Conservation (phyloP, 2,113 vertebrate species). For the Limanda limanda region DNA sequence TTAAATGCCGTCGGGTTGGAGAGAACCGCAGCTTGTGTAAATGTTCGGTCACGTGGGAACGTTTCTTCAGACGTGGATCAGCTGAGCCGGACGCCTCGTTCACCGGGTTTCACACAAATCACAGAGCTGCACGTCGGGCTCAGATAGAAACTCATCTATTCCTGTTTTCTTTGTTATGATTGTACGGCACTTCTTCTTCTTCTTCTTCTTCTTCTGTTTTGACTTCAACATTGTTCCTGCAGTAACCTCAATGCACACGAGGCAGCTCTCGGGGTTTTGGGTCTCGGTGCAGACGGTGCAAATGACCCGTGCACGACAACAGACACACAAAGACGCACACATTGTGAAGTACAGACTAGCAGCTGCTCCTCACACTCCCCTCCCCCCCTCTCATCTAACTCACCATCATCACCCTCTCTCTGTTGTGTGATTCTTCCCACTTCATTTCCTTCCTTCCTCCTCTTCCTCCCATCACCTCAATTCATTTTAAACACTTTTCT, state of each 20-base stretch:
- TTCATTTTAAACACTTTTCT: neutral
- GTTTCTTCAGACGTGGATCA: too few species aligned
- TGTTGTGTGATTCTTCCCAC: conserved; percentile 21
- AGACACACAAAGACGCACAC: conserved; percentile 7
- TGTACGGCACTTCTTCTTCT: too few species aligned
- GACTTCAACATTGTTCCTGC: neutral
- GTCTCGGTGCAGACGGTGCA: conserved; percentile 5
- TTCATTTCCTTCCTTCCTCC: neutral
- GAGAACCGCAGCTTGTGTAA: neutral
- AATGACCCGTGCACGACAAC: neutral
- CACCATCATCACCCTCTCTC: conserved; percentile 2
- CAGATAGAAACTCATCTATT: too few species aligned
- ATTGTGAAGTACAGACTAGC: conserved; percentile 22
- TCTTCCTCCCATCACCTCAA: neutral
- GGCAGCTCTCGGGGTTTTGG: neutral
- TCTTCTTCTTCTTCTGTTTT: too few species aligned
- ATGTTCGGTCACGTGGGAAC: neutral
- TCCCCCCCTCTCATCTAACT: conserved; percentile 20
- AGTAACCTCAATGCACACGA: accelerated
- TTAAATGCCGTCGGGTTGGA: neutral
- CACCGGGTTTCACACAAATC: too few species aligned
- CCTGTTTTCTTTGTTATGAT: too few species aligned
- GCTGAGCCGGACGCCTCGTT: too few species aligned
- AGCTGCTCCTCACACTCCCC: conserved; percentile 58
- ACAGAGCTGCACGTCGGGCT: too few species aligned